Conservation (phyloP, 2,797 vertebrate genomes). For the Leuciscus waleckii region DNA sequence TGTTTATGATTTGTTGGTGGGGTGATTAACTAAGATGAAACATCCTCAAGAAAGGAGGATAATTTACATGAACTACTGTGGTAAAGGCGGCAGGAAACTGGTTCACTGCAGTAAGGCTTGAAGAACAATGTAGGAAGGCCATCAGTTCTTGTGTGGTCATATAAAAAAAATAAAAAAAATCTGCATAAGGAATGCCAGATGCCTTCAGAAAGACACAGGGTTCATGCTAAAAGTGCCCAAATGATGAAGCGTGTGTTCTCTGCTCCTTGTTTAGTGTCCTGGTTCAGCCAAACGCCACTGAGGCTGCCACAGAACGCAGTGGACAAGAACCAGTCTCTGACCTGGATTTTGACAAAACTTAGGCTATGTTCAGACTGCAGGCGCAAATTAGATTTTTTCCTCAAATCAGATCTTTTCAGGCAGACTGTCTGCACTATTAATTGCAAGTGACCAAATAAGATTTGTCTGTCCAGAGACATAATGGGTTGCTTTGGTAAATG, state of each 20-base stretch:
- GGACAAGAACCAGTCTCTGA: not conserved
- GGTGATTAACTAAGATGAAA: conserved; percentile 4
- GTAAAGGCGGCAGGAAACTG: not conserved
- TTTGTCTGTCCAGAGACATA: not conserved
- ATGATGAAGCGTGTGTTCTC: not conserved
- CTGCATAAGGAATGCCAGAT: not conserved
- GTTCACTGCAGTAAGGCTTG: not conserved
- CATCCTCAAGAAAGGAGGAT: conserved; percentile 6
- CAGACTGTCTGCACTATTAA: not conserved
- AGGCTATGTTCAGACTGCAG: not conserved
- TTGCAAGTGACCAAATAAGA: not conserved
- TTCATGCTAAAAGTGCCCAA: not conserved
- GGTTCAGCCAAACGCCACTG: not conserved
- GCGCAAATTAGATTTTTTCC: not conserved
- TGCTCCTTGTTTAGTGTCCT: not conserved
- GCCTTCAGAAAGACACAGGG: not conserved
- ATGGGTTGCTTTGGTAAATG: not conserved
- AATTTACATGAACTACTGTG: not conserved
- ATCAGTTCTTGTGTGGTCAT: not conserved
- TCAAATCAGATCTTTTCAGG: not conserved
- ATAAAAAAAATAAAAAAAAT: not conserved
- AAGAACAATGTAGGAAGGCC: not conserved
- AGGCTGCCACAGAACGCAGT: not conserved
- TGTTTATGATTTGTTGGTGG: not conserved
- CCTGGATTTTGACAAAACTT: not conserved